phyloP scores from a whole-genome alignment of 2,888 invertebrate species.

The Morpho deidamia region DNA sequence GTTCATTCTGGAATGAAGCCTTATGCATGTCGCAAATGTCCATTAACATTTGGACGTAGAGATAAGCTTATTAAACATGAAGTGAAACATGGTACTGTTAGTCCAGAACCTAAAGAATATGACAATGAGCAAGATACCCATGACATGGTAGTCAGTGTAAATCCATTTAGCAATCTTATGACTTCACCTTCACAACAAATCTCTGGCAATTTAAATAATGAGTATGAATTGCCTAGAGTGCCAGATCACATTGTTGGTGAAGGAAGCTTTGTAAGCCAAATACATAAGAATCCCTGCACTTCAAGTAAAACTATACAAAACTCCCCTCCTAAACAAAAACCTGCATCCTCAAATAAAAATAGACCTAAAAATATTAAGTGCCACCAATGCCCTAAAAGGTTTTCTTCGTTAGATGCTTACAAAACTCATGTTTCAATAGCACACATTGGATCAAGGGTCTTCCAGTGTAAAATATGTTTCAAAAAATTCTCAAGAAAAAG shows the following conservation, averaged over 20 bases:
- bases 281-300: constrained; percentile 50
- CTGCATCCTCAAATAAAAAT: constrained; percentile 48
- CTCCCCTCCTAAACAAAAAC: constrained; percentile 55
- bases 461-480: constrained; percentile 81
- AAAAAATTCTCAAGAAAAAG: constrained; percentile 84
- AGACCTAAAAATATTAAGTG: constrained; percentile 73
- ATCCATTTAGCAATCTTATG: constrained; percentile 75
- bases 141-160: constrained; percentile 80
- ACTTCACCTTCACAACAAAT: constrained; percentile 56
- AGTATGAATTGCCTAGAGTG: constrained; percentile 68
- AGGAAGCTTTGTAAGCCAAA: constrained; percentile 60
- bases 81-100: constrained; percentile 75
- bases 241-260: constrained; percentile 75
- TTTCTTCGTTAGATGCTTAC: constrained; percentile 70
- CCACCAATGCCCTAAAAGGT: constrained; percentile 71
- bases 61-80: constrained; percentile 84
- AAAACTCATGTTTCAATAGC: constrained; percentile 74
- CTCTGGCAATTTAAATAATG: constrained; percentile 40
- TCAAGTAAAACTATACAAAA: constrained; percentile 42
- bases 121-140: constrained; percentile 54
- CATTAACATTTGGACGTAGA: constrained; percentile 81
- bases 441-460: constrained; percentile 75
- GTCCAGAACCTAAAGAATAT: constrained; percentile 47
- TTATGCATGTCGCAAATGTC: constrained; percentile 82
- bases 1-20: constrained; percentile 83